Conservation (phyloP, 1,140 invertebrate genomes). For the Drosophila nigrodunni region DNA sequence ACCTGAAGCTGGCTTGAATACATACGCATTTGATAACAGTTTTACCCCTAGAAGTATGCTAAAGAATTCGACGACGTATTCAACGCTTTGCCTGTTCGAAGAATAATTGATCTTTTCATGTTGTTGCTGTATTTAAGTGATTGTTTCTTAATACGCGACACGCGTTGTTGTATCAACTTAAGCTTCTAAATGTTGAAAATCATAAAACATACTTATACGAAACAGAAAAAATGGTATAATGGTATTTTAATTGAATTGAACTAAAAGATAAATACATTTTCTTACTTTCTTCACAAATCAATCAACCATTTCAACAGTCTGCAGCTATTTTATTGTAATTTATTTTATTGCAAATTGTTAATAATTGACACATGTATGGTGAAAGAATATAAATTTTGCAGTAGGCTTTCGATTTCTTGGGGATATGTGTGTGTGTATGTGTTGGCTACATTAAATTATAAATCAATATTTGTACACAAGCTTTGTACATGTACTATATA, state of each 20-base stretch:
- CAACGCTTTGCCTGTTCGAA: slow-evolving; percentile 29
- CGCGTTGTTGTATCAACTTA: slow-evolving; percentile 41
- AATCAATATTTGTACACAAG: slow-evolving; percentile 19
- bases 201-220: slow-evolving; percentile 14
- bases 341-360: slow-evolving; percentile 7
- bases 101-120: slow-evolving; percentile 14
- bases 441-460: slow-evolving; percentile 37
- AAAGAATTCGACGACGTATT: slow-evolving; percentile 24
- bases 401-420: slow-evolving; percentile 80
- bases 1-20: not conserved
- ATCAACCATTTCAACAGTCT: slow-evolving; percentile 56
- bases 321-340: slow-evolving; percentile 61
- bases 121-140: slow-evolving; percentile 36
- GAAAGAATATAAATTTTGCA: slow-evolving; percentile 22
- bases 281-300: slow-evolving; percentile 57
- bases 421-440: slow-evolving; percentile 51
- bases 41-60: slow-evolving; percentile 42
- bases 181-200: slow-evolving; percentile 46
- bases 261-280: slow-evolving; percentile 26
- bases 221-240: slow-evolving; percentile 20
- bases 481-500: not conserved
- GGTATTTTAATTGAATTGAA: slow-evolving; percentile 38
- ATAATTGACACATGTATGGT: slow-evolving; percentile 18
- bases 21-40: slow-evolving; percentile 7
- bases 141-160: slow-evolving; percentile 42